A percentile compares a stretch with the other conserved stretches of the same genome.
Conservation (phyloP, 1,140 invertebrate genomes). For the Drosophila takahashii region DNA sequence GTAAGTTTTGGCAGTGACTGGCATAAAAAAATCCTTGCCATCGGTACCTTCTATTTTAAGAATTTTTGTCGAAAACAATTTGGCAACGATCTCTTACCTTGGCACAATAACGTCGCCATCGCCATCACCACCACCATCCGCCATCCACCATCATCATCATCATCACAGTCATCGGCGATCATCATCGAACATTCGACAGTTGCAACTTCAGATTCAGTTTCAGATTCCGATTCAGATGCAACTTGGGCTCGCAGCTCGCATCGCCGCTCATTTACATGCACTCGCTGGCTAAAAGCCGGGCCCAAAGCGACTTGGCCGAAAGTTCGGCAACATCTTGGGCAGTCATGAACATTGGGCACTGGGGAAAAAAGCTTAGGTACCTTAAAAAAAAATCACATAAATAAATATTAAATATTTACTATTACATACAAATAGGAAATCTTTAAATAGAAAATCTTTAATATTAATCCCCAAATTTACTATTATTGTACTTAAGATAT, state of each 20-base stretch:
- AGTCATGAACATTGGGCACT: slow-evolving; percentile 60
- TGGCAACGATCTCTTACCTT: slow-evolving; percentile 80
- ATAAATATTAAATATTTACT: neutral
- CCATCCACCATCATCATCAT: slow-evolving; percentile 19
- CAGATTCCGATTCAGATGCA: slow-evolving; percentile 10
- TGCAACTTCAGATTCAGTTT: slow-evolving; percentile 36
- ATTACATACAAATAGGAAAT: no score
- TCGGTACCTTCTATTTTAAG: slow-evolving; percentile 65
- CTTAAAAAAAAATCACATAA: neutral
- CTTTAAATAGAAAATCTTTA: no score
- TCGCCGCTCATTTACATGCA: slow-evolving; percentile 70
- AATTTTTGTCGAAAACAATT: slow-evolving; percentile 64
- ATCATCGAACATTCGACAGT: slow-evolving; percentile 62
- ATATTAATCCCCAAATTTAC: no score
- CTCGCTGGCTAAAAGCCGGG: slow-evolving; percentile 62
- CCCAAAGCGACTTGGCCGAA: slow-evolving; percentile 39
- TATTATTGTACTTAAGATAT: no score
- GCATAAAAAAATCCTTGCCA: slow-evolving; percentile 71
- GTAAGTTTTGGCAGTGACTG: slow-evolving; percentile 74
- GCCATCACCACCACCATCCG: slow-evolving; percentile 21
- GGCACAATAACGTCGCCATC: slow-evolving; percentile 74
- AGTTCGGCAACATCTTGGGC: slow-evolving; percentile 74
- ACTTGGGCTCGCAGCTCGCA: slow-evolving; percentile 13
- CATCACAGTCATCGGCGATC: slow-evolving; percentile 26
- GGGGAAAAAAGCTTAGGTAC: neutral